Conservation (phyloP, 2,888 invertebrate genomes). For the Eupithecia pulchellata region DNA sequence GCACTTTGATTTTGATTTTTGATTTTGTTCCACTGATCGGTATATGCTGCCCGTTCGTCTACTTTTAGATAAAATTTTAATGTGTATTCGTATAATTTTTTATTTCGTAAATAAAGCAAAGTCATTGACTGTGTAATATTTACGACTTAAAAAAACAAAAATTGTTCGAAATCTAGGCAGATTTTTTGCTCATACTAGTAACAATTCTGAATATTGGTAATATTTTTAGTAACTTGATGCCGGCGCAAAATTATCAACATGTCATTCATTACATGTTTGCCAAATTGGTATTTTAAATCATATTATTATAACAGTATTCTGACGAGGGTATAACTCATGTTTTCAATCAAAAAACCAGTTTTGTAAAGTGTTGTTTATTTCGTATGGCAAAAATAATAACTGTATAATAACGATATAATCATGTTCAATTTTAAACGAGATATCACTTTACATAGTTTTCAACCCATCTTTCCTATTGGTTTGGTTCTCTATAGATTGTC, state of each 20-base stretch:
- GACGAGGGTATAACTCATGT: slow-evolving; percentile 16
- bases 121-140: too few relatives aligned
- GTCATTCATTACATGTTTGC: background rate
- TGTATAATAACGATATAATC: background rate
- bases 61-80: background rate
- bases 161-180: too few relatives aligned
- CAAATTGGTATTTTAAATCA: slow-evolving; percentile 17
- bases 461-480: too few relatives aligned
- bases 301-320: slow-evolving; percentile 22
- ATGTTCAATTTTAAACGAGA: too few relatives aligned
- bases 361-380: slow-evolving; percentile 3
- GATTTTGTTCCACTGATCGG: background rate
- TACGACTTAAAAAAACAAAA: too few relatives aligned
- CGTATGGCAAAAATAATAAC: slow-evolving; percentile 4
- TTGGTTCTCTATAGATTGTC: background rate
- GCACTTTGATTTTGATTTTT: too few relatives aligned
- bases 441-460: too few relatives aligned
- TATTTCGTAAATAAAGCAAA: too few relatives aligned
- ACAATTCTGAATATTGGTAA: background rate
- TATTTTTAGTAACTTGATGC: too few relatives aligned
- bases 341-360: slow-evolving; percentile 28
- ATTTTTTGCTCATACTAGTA: background rate
- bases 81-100: too few relatives aligned
- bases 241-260: too few relatives aligned
- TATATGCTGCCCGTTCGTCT: background rate